Evolutionary conservation across 2,888 invertebrate genomes (phyloP), one percentile per base, ranked within the genome.

Genomic region (Caprella mutica): DNA sequence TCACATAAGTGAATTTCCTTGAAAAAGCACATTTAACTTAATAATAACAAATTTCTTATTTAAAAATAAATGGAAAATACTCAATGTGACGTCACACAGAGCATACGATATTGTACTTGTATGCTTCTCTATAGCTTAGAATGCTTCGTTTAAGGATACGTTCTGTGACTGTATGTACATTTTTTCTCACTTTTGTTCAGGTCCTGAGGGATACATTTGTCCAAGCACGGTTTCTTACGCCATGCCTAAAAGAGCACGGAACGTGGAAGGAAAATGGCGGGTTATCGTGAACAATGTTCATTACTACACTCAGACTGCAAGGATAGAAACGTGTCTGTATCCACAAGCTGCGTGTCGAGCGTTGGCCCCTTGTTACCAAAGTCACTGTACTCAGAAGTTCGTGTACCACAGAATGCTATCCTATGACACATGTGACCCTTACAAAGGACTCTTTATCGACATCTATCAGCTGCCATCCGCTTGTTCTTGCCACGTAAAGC

Each of bases 381-480:
- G 67, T 53, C 55, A 64, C 52, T 68, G 68, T 54, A 64, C 66
- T 38, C 68, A 68, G 64, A 67, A 68, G 65, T 67, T 60, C 52
- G 60, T 65, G 55, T 67, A 67, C 63, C 68, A 68, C 61, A 65
- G 68, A 42, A 58, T 68, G 59, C 64, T 68, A 21, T 68, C 68
- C 43, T 65, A 56, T 35, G 67, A 68, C 55, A 67, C 67, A 17
- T 68, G 68, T 40, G 66, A 68, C 38, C 61, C 67, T 23, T 66
- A 66, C 63, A 65, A 61, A 55, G 70, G 70, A 1, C 66, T 70
- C 46, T 70, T 70, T 65, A 69, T 69, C 39, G 70, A 70, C 60
- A 65, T 68, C 23, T 70, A 69, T 67, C 66, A 67, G 38, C 63
- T 70, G 19, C 70, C 70, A 4, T 68, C 68, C 5, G 69, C 67